These are phyloP conservation scores for Crotophaga sulcirostris DNA, from an alignment of 2,113 vertebrate genomes.

Conservation along the genomic window DNA sequence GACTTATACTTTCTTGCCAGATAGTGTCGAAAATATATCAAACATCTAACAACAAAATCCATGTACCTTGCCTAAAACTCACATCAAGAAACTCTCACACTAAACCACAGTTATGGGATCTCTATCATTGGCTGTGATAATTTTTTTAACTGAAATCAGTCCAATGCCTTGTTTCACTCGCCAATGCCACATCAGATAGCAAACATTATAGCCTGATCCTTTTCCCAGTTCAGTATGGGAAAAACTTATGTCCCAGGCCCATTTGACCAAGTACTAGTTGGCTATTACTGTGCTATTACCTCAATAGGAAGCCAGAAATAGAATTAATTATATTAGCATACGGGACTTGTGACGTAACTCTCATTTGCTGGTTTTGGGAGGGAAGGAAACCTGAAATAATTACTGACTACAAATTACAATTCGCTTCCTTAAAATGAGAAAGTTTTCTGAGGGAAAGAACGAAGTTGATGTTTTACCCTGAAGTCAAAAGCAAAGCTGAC, in stretches of 20 bases:
- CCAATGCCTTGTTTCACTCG: not conserved
- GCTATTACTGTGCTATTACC: not conserved
- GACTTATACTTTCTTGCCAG: not conserved
- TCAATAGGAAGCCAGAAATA: constrained; percentile 55
- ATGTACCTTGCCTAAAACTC: not conserved
- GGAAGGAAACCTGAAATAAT: constrained; percentile 61
- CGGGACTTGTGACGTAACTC: not conserved
- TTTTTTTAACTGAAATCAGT: not conserved
- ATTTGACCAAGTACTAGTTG: not conserved
- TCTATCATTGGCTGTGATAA: not conserved
- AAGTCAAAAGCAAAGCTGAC: constrained; percentile 49
- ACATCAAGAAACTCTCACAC: not conserved
- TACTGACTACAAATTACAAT: constrained; percentile 31
- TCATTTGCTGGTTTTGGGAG: not conserved
- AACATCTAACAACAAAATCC: not conserved
- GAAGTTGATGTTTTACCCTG: not conserved
- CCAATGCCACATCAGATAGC: not conserved
- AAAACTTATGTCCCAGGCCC: constrained; percentile 1
- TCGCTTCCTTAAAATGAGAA: constrained; percentile 35
- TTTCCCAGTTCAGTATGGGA: not conserved
- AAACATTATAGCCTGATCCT: not conserved
- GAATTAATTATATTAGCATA: constrained; percentile 52
- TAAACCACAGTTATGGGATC: not conserved
- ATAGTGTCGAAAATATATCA: no score
- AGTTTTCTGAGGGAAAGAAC: not conserved